Evolutionary conservation across 2,113 vertebrate genomes (phyloP), one percentile per base, ranked within the genome.

Genomic region (Urocolius indicus): DNA sequence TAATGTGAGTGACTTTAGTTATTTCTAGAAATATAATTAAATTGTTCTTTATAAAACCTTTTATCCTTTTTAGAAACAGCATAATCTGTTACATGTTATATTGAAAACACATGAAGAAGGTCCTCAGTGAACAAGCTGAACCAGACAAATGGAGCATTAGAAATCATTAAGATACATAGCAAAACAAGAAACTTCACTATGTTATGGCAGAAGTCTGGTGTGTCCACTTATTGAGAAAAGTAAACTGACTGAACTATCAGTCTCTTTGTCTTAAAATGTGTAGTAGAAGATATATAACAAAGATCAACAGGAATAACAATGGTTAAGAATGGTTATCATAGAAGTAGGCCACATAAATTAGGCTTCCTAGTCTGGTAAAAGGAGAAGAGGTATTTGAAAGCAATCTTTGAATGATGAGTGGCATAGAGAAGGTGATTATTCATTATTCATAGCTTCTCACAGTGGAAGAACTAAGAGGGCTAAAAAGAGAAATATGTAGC

Each of bases 21-120:
- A 73, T 91, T 97, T 96, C 89, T 95, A 82, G 95, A 97, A 97
- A 94, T 96, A 93, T 84, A 94, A 92, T 92, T 95, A 89, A 54
- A 92, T 77, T 92, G 41, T 94, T 62, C 59, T 82, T 94, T 86
- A 85, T 79, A 97, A 98, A 97, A 80, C 77, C 82, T 97, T 96
- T 96, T 82, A 93, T 96, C 21, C 45, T 95, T 90, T 95, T 94
- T 75, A 54, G 94, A 79, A 95, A 87, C 57, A 96, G 14, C 4
- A 3, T 93, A 96, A 89, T 93, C 86, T 68, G 10, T 68, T 93
- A 69, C 48, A n/a, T 83, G 57, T 79, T 97, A 76, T 92, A 97
- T 91, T 84, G 65, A 96, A 98, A 97, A 96, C 95, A 94, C 45
- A 88, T 88, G 77, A 96, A 79, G 20, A 68, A 21, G 12, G 82